These are phyloP conservation scores for Lampropteryx suffumata DNA, from an alignment of 2,888 invertebrate species.

Conservation along the genomic window DNA sequence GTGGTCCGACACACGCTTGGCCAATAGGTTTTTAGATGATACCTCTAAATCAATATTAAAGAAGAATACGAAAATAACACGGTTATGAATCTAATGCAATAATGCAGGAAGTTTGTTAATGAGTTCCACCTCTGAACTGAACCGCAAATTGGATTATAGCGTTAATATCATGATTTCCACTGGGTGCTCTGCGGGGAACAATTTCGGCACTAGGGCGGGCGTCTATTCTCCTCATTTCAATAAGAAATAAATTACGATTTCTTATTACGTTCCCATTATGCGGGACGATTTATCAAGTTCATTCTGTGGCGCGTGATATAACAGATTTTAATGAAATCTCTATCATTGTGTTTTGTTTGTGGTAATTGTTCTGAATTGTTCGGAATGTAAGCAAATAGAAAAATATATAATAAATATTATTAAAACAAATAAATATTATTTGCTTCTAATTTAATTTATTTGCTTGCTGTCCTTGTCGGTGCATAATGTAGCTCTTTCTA, in stretches of 20 bases:
- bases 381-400: no score
- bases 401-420: no score
- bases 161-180: slow-evolving; percentile 73
- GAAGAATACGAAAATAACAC: no score
- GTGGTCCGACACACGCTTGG: no score
- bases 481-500: no score
- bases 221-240: slow-evolving; percentile 80
- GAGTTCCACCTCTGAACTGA: slow-evolving; percentile 68
- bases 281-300: slow-evolving; percentile 73
- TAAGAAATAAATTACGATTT: slow-evolving; percentile 82
- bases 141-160: slow-evolving; percentile 79
- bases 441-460: no score
- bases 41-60: no score
- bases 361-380: slow-evolving; percentile 24
- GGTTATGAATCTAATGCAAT: slow-evolving; percentile 56
- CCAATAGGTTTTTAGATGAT: no score
- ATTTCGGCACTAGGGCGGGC: slow-evolving; percentile 63
- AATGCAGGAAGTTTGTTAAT: slow-evolving; percentile 75
- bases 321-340: slow-evolving; percentile 67
- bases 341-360: slow-evolving; percentile 32
- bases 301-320: slow-evolving; percentile 65
- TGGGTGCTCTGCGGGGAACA: slow-evolving; percentile 64
- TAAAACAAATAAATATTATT: no score
- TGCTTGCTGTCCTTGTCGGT: no score
- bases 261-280: slow-evolving; percentile 80